phyloP scores from a whole-genome alignment of 2,888 invertebrate species.

The Anaspis maculata region DNA sequence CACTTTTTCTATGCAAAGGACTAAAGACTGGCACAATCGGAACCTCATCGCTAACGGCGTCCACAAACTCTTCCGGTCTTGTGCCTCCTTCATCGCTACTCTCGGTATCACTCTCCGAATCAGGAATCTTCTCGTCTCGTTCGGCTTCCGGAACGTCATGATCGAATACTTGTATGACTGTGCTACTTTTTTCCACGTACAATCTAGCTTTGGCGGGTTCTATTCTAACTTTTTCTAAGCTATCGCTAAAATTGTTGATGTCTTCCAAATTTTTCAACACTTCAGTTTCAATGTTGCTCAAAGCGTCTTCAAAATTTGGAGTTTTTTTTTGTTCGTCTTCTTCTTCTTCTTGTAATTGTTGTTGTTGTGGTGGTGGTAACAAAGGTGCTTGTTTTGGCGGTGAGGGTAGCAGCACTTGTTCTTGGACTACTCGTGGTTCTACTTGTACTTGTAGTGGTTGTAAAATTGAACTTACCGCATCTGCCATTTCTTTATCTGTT shows the following conservation, averaged over 20 bases:
- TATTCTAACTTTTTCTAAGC: constrained; percentile 13
- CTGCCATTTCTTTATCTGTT: constrained; percentile 25
- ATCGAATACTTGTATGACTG: constrained; percentile 37
- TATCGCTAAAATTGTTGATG: constrained; percentile 23
- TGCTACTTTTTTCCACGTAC: constrained; percentile 39
- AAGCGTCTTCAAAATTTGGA: constrained; percentile 14
- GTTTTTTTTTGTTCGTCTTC: constrained; percentile 18
- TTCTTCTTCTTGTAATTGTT: not conserved
- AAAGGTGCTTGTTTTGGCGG: constrained; percentile 10
- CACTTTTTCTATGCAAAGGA: constrained; percentile 19
- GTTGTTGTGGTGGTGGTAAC: constrained; percentile 16
- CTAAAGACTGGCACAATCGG: constrained; percentile 3
- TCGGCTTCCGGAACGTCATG: constrained; percentile 15
- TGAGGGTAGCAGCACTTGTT: no score
- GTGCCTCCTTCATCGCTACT: constrained; percentile 23
- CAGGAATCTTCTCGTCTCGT: constrained; percentile 9
- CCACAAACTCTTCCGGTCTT: constrained; percentile 26
- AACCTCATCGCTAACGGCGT: constrained; percentile 22
- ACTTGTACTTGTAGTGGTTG: constrained; percentile 1
- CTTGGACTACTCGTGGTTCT: constrained; percentile 13
- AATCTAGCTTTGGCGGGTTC: constrained; percentile 19
- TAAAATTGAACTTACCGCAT: constrained; percentile 38
- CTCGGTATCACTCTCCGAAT: constrained; percentile 22
- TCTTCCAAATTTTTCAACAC: constrained; percentile 28
- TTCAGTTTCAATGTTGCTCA: constrained; percentile 25